Percentiles rank a stretch among this genome's conserved stretches.
Conservation (phyloP, 2,888 invertebrate species). For the Adela reaumurella region DNA sequence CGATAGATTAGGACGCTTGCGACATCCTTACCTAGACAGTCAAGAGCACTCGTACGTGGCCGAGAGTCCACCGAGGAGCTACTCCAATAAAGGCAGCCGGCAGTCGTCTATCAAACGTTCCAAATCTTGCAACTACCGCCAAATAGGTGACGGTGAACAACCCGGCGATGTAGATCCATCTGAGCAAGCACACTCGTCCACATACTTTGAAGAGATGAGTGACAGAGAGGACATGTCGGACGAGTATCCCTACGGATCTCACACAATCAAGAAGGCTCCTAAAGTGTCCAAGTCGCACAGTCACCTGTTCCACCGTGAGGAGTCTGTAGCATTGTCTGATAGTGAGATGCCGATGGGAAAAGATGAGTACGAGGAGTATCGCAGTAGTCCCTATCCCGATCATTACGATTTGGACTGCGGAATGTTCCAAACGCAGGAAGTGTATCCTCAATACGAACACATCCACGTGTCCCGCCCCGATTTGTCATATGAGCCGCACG, state of each 20-base stretch:
- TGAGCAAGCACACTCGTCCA: constrained; percentile 31
- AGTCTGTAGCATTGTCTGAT: constrained; percentile 44
- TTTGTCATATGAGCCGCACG: constrained; percentile 21
- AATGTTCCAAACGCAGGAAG: constrained; percentile 47
- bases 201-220: constrained; percentile 40
- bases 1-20: constrained; percentile 55
- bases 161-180: constrained; percentile 26
- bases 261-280: constrained; percentile 49
- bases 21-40: constrained; percentile 49
- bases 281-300: constrained; percentile 40
- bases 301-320: constrained; percentile 40
- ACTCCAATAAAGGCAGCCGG: constrained; percentile 47
- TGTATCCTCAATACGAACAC: constrained; percentile 45
- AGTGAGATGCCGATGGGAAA: constrained; percentile 40
- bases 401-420: constrained; percentile 35
- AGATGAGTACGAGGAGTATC: constrained; percentile 42
- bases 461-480: constrained; percentile 20
- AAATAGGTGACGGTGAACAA: constrained; percentile 26
- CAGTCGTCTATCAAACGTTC: constrained; percentile 45
- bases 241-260: constrained; percentile 48
- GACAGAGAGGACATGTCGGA: constrained; percentile 45
- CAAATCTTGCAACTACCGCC: constrained; percentile 22
- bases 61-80: constrained; percentile 45
- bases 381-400: constrained; percentile 47
- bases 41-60: constrained; percentile 45